A percentile compares a stretch with the other conserved stretches of the same genome.
Evolutionary conservation across 1,140 invertebrate species (phyloP).

Genomic region (Microplitis demolitor): DNA sequence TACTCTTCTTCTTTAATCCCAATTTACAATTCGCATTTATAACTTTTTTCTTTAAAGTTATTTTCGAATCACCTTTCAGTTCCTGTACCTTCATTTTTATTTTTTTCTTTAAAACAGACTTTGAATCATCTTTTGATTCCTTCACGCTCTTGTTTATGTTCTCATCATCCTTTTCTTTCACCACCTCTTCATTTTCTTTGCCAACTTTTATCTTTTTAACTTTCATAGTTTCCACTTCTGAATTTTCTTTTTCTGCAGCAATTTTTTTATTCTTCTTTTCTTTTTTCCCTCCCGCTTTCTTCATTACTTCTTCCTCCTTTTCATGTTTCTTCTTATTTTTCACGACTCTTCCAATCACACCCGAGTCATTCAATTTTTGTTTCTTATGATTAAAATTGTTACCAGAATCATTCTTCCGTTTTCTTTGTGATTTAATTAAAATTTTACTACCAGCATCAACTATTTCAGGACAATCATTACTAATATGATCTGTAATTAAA

Average conservation of each 20-base stretch:
- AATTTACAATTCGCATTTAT: neutral
- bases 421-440: neutral
- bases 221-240: conserved; percentile 16
- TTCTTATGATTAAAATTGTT: conserved; percentile 21
- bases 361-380: conserved; percentile 3
- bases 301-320: conserved; percentile 22
- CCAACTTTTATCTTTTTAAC: conserved; percentile 14
- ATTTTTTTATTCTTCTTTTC: neutral
- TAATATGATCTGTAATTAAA: conserved; percentile 39
- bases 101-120: too few relatives aligned
- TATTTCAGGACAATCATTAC: conserved; percentile 29
- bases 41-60: neutral
- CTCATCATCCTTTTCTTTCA: too few relatives aligned
- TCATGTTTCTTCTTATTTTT: conserved; percentile 1
- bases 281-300: too few relatives aligned
- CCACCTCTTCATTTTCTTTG: neutral
- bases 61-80: neutral
- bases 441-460: neutral
- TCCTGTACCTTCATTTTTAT: too few relatives aligned
- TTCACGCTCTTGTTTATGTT: too few relatives aligned
- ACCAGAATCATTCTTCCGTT: neutral
- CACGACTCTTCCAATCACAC: too few relatives aligned
- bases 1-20: neutral
- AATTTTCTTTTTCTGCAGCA: neutral
- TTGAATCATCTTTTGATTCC: too few relatives aligned